Evolutionary conservation across 2,797 vertebrate species (phyloP), one percentile per base, ranked within the genome.

Genomic region (Myioborus melanocephalus): DNA sequence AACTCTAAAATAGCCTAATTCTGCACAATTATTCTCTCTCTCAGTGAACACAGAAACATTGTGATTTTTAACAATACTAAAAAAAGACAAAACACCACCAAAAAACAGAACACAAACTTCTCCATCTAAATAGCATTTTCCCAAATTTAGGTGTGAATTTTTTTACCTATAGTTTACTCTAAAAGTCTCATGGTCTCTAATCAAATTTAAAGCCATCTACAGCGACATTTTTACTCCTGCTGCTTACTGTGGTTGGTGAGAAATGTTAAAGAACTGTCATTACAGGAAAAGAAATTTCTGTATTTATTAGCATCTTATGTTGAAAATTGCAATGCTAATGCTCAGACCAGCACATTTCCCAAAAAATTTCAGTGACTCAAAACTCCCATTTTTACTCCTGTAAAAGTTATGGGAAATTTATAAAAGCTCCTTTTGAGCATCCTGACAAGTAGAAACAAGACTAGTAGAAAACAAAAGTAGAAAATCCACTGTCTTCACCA

Each of bases 171-270:
- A 85, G 13, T 85, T 79, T n/a, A 60, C 18, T 55, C 57, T 90
- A 41, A 82, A 93, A 94, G 68, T 96, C 56, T 75, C 63, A 78
- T 56, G 28, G 23, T n/a, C 4, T 83, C 6, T 92, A 83, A 83
- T 86, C 8, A 93, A 88, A 92, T 89, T 94, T 91, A 78, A 96
- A 90, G 39, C 28, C 68, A 83, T 30, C 5, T 91, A 39, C 27
- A 90, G 9, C 73, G 47, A 56, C 4, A 91, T 68, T 94, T 88
- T 79, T 59, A 59, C 11, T 32, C 3, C 28, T 49, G 6, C 6
- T 73, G 1, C 44, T 87, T 94, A 34, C 17, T 44, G 12, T 44
- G 22, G 19, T 83, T 91, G 81, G 8, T 84, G 59, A 82, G 49
- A 70, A 94, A 94, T 9, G 9, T 88, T 90, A 87, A 93, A 96